phyloP scores from a whole-genome alignment of 1,140 invertebrate genomes.

The Atta texana region DNA sequence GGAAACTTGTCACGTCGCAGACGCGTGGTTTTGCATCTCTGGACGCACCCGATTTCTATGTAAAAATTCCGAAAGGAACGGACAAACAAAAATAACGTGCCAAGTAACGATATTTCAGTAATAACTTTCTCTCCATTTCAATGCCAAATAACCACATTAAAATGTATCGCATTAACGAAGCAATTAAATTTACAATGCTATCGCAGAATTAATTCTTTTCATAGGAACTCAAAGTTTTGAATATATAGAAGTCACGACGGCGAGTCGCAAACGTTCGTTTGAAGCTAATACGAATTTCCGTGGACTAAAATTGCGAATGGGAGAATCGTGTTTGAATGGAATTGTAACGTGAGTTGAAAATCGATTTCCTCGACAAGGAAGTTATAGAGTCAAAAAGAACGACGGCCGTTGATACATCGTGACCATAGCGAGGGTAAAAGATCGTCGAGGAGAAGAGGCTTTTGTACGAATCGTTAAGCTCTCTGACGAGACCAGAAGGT shows the following conservation, averaged over 20 bases:
- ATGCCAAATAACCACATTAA: background rate
- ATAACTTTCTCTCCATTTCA: constrained; percentile 63
- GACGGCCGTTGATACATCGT: constrained; percentile 8
- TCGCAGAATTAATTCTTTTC: constrained; percentile 7
- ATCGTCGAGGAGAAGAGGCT: constrained; percentile 4
- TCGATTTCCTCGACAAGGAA: constrained; percentile 52
- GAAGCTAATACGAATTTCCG: constrained; percentile 22
- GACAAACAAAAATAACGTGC: constrained; percentile 24
- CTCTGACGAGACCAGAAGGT: constrained; percentile 18
- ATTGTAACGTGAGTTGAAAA: constrained; percentile 47
- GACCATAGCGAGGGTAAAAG: constrained; percentile 35
- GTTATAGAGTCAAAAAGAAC: constrained; percentile 3
- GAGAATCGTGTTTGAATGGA: constrained; percentile 19
- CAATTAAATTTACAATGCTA: constrained; percentile 4
- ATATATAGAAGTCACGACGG: background rate
- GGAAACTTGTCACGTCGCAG: constrained; percentile 62
- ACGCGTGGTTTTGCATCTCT: constrained; percentile 40
- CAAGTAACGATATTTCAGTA: constrained; percentile 47
- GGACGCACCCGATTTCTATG: constrained; percentile 71
- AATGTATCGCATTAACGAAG: background rate
- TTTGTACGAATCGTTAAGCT: constrained; percentile 25
- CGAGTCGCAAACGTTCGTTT: background rate
- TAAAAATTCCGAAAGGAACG: constrained; percentile 69
- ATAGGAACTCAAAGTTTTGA: background rate
- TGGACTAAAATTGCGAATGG: constrained; percentile 35